Evolutionary conservation across 2,113 vertebrate genomes (phyloP), one percentile per base, ranked within the genome.

Genomic region (Ploceus nigricollis): DNA sequence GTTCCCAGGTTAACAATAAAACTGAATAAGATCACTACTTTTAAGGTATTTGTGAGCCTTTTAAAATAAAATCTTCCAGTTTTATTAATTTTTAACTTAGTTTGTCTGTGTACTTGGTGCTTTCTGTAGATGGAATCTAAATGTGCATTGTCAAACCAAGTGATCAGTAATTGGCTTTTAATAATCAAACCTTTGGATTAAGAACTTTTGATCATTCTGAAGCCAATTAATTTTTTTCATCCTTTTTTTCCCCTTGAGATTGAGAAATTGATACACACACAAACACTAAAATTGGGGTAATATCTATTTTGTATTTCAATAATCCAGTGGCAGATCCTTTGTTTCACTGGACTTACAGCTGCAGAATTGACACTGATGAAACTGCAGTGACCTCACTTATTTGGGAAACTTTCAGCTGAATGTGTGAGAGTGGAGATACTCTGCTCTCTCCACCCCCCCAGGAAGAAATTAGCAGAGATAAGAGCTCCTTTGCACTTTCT

Each of bases 131-230:
- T 6, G 3, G 53, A n/a, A 82, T 61, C 69, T 80, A 58, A 72
- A 85, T 76, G 31, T 25, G n/a, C 37, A 11, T 92, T 90, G 31
- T 60, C 44, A 60, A 69, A 54, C 28, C 57, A 30, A 66, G 70
- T 61, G 47, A 78, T 94, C 86, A 72, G 10, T 61, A 86, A 81
- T 51, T 97, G 82, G 57, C 42, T 90, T 85, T 82, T 70, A 37
- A 51, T 71, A 54, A 53, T 31, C 0, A 2, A 54, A 64, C 31
- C n/a, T 94, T 81, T 87, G 76, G 94, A 66, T 95, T 58, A 89
- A 93, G 84, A 69, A 91, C 21, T 94, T 80, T 89, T 96, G 89
- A 57, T 82, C 65, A 31, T 94, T 92, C 94, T 96, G 78, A 97
- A 93, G 61, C 56, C 63, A 94, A 65, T 92, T 85, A 9, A 90